Evolutionary conservation across 2,888 invertebrate species (phyloP).

Genomic region (Latheticus oryzae): DNA sequence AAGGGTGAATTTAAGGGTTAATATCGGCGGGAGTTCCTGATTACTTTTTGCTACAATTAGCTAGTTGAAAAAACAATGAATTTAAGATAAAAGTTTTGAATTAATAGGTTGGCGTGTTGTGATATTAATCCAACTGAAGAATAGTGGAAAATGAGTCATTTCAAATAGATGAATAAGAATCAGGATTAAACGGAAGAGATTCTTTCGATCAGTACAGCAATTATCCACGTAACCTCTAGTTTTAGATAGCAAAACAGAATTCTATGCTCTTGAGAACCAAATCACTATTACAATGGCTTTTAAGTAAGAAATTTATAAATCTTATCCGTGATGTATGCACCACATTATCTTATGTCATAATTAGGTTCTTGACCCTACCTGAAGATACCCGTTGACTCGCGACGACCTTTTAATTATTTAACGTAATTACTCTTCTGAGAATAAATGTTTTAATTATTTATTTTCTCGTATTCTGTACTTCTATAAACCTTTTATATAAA

Average conservation of each 20-base stretch:
- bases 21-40: conserved; percentile 21
- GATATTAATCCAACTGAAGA: conserved; percentile 17
- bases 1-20: conserved; percentile 39
- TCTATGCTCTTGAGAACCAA: conserved; percentile 41
- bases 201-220: conserved; percentile 11
- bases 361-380: conserved; percentile 59
- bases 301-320: conserved; percentile 41
- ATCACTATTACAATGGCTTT: conserved; percentile 37
- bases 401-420: conserved; percentile 61
- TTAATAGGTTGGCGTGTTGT: conserved; percentile 22
- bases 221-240: conserved; percentile 22
- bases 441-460: conserved; percentile 58
- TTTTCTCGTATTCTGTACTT: conserved; percentile 46
- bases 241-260: conserved; percentile 28
- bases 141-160: conserved; percentile 21
- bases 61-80: conserved; percentile 28
- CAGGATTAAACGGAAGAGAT: conserved; percentile 19
- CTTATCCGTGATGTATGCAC: conserved; percentile 45
- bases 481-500: conserved; percentile 31
- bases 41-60: conserved; percentile 28
- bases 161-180: conserved; percentile 11
- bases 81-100: conserved; percentile 20
- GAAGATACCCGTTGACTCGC: conserved; percentile 56
- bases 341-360: conserved; percentile 54
- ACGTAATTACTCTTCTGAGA: conserved; percentile 59